A percentile compares a stretch with the other conserved stretches of the same genome.
phyloP scores from a whole-genome alignment of 92 coral and sea anemone genomes.

The Zoanthus gigantus region DNA sequence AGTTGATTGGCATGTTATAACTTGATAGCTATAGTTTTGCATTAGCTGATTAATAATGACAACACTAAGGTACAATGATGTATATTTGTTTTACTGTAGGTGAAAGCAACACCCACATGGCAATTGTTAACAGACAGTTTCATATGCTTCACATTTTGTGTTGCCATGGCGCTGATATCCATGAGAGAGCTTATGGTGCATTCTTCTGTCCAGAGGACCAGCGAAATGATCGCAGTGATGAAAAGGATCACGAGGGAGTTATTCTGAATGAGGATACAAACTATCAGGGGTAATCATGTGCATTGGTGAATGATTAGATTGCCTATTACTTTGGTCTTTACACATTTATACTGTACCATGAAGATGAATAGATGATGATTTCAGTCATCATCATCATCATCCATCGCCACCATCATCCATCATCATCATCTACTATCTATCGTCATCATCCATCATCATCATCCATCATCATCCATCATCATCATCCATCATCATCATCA shows the following conservation, averaged over 20 bases:
- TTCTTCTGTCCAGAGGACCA: conserved; percentile 94
- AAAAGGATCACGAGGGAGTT: conserved; percentile 54
- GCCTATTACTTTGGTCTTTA: not conserved
- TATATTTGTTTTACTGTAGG: conserved; percentile 44
- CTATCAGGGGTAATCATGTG: conserved; percentile 68
- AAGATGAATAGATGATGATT: no score
- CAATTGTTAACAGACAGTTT: conserved; percentile 81
- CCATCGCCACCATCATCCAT: no score
- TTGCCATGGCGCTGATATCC: conserved; percentile 79
- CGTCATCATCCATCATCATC: no score
- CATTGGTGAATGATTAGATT: not conserved
- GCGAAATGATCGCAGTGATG: conserved; percentile 66
- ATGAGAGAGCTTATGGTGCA: conserved; percentile 89
- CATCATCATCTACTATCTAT: no score
- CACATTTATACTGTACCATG: not conserved
- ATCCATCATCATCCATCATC: no score
- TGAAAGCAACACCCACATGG: conserved; percentile 89
- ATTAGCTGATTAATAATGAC: no score
- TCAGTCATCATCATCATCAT: no score
- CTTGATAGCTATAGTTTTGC: no score
- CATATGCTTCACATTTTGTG: conserved; percentile 85
- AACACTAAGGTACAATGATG: no score
- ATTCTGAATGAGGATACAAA: conserved; percentile 68
- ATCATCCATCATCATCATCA: no score
- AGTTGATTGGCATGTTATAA: no score